A percentile compares a stretch with the other conserved stretches of the same genome.
Evolutionary conservation across 2,797 vertebrate species (phyloP).

Genomic region (Phyllotis vaccarum): DNA sequence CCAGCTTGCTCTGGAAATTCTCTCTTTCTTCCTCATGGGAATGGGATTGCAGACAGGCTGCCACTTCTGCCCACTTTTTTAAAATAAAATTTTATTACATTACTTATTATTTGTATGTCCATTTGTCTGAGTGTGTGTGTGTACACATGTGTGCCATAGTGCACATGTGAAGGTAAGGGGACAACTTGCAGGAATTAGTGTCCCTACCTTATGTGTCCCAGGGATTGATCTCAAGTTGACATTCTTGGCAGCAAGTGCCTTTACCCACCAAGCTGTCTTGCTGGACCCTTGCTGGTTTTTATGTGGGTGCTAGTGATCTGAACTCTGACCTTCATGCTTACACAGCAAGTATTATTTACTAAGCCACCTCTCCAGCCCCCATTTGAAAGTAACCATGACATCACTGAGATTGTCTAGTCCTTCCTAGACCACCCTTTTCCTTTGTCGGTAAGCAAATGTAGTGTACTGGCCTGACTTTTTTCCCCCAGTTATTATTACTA

Average conservation of each 20-base stretch:
- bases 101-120: neutral
- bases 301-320: neutral
- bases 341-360: neutral
- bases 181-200: neutral
- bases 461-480: neutral
- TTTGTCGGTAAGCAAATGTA: neutral
- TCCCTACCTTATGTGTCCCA: neutral
- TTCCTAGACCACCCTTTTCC: neutral
- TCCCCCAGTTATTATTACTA: neutral
- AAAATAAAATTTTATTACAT: neutral
- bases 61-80: neutral
- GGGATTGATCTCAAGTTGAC: neutral
- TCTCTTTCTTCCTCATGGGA: neutral
- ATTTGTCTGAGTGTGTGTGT: neutral
- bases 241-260: neutral
- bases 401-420: conserved; percentile 12
- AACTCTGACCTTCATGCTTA: neutral
- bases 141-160: neutral
- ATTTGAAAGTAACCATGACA: conserved; percentile 10
- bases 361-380: neutral
- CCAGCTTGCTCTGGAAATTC: neutral
- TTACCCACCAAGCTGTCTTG: neutral
- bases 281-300: neutral
- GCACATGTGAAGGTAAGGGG: neutral
- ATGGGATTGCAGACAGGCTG: neutral